phyloP scores from a whole-genome alignment of 1,140 invertebrate species.

The Colletes latitarsis region DNA sequence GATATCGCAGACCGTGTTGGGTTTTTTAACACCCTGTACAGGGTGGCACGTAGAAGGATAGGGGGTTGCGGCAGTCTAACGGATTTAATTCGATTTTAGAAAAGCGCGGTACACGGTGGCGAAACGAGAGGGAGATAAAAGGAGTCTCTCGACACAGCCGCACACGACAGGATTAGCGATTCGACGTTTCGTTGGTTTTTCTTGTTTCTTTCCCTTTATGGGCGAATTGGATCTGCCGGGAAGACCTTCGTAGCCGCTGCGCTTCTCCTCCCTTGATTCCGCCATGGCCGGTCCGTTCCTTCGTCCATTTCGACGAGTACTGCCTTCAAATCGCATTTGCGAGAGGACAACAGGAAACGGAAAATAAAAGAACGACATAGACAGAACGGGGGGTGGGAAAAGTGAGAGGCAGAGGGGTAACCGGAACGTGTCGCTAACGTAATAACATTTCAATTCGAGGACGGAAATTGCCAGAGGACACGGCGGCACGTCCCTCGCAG shows the following conservation, averaged over 20 bases:
- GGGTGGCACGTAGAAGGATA: too few species aligned
- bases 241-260: slow-evolving; percentile 31
- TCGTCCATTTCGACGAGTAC: slow-evolving; percentile 13
- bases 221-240: slow-evolving; percentile 32
- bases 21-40: too few species aligned
- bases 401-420: slow-evolving; percentile 29
- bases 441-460: slow-evolving; percentile 80
- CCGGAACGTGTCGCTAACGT: slow-evolving; percentile 75
- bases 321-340: slow-evolving; percentile 59
- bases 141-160: slow-evolving; percentile 5
- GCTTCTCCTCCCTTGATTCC: slow-evolving; percentile 15
- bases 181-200: slow-evolving; percentile 50
- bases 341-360: slow-evolving; percentile 44
- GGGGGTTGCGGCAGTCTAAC: neutral
- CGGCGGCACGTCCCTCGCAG: slow-evolving; percentile 50
- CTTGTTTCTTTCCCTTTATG: slow-evolving; percentile 27
- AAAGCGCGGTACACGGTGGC: neutral
- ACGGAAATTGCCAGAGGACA: slow-evolving; percentile 77
- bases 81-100: slow-evolving; percentile 60
- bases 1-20: too few species aligned
- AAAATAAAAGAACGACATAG: slow-evolving; percentile 44
- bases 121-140: neutral
- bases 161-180: slow-evolving; percentile 49
- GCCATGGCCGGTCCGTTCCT: slow-evolving; percentile 10
- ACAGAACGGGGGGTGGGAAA: neutral